These are phyloP conservation scores for Dasypogon diadema DNA, from an alignment of 2,888 invertebrate species.

Conservation along the genomic window DNA sequence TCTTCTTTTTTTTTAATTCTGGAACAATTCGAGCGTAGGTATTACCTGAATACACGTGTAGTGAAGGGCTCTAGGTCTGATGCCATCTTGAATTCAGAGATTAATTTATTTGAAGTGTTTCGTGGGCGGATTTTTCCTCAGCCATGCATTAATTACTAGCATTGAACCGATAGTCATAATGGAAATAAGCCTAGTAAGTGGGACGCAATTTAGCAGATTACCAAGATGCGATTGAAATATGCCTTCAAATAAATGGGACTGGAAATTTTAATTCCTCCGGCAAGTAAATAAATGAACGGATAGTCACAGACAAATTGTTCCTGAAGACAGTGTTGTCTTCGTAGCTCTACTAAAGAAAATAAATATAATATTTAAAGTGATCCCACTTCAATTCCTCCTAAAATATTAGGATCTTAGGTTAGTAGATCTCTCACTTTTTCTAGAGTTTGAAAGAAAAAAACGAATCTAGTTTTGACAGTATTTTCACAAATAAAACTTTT, in stretches of 20 bases:
- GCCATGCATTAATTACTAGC: slow-evolving; percentile 37
- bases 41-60: too few relatives aligned
- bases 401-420: too few relatives aligned
- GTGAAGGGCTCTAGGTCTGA: neutral
- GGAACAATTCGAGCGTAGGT: neutral
- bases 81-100: slow-evolving; percentile 43
- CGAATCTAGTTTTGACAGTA: too few relatives aligned
- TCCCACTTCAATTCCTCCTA: too few relatives aligned
- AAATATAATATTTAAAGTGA: too few relatives aligned
- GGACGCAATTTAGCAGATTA: slow-evolving; percentile 34
- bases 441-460: too few relatives aligned
- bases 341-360: too few relatives aligned
- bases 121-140: slow-evolving; percentile 39
- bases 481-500: too few relatives aligned
- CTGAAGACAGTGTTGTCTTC: neutral
- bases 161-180: slow-evolving; percentile 35
- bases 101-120: slow-evolving; percentile 45
- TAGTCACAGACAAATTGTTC: neutral
- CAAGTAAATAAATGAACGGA: slow-evolving; percentile 22
- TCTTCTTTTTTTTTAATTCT: neutral
- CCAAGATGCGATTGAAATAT: neutral
- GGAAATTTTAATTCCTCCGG: slow-evolving; percentile 8
- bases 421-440: too few relatives aligned
- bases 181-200: slow-evolving; percentile 44
- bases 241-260: neutral